These are phyloP conservation scores for Dicentrarchus labrax DNA, from an alignment of 2,113 vertebrate species.

Conservation along the genomic window DNA sequence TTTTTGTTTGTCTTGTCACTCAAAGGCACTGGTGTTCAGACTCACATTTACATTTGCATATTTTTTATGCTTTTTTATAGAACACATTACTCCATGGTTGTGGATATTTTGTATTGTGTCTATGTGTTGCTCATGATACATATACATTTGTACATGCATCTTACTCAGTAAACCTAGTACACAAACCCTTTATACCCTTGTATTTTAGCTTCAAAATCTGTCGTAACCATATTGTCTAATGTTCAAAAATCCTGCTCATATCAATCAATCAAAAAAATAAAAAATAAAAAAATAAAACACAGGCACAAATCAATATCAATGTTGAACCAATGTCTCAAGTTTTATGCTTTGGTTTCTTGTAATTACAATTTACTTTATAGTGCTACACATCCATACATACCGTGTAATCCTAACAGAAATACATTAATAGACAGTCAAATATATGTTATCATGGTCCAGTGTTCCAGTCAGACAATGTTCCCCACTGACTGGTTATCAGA, in stretches of 20 bases:
- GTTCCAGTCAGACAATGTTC: constrained; percentile 74
- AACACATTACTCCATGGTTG: constrained; percentile 5
- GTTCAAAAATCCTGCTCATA: background rate
- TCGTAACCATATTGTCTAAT: background rate
- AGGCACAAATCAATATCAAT: constrained; percentile 2
- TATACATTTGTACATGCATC: background rate
- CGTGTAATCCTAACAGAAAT: background rate
- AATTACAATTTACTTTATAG: background rate
- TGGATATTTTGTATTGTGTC: background rate
- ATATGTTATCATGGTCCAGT: background rate
- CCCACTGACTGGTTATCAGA: constrained; percentile 75
- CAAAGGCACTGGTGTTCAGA: constrained; percentile 26
- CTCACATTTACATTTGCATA: constrained; percentile 40
- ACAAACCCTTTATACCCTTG: background rate
- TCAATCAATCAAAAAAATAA: background rate
- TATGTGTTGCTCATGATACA: background rate
- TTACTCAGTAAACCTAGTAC: background rate
- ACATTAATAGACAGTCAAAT: constrained; percentile 1
- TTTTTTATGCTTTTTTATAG: constrained; percentile 26
- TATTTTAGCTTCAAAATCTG: constrained; percentile 7
- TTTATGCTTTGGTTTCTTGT: background rate
- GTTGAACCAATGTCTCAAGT: background rate
- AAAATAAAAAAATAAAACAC: background rate
- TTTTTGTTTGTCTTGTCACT: constrained; percentile 58
- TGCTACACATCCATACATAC: background rate